phyloP scores from a whole-genome alignment of 1,140 invertebrate genomes.

The Macrosteles quadrilineatus region DNA sequence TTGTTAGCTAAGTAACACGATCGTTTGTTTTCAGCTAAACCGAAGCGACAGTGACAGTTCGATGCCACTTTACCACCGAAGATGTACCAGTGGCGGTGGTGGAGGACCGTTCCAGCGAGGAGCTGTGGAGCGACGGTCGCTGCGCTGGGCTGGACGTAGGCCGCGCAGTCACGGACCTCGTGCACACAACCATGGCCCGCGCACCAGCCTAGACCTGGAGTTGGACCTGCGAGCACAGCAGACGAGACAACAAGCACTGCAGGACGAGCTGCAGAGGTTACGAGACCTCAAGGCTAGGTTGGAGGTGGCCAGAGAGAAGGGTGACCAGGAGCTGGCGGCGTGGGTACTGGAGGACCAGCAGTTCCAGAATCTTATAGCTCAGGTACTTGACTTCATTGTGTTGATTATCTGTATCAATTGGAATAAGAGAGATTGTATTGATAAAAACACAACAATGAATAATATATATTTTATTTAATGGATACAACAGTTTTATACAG shows the following conservation, averaged over 20 bases:
- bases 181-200: slow-evolving; percentile 45
- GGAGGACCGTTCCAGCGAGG: slow-evolving; percentile 84
- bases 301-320: slow-evolving; percentile 67
- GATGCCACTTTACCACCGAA: slow-evolving; percentile 83
- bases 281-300: slow-evolving; percentile 70
- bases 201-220: slow-evolving; percentile 90
- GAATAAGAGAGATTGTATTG: too few species aligned
- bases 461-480: too few species aligned
- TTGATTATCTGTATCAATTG: too few species aligned
- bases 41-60: slow-evolving; percentile 96
- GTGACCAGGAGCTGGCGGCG: slow-evolving; percentile 74
- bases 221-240: slow-evolving; percentile 90
- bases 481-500: too few species aligned
- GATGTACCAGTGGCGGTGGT: slow-evolving; percentile 46
- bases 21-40: slow-evolving; percentile 74
- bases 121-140: slow-evolving; percentile 82
- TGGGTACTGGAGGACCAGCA: slow-evolving; percentile 87
- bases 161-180: slow-evolving; percentile 37
- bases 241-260: slow-evolving; percentile 73
- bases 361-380: slow-evolving; percentile 73
- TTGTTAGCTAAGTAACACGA: too few species aligned
- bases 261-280: slow-evolving; percentile 80
- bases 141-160: slow-evolving; percentile 64
- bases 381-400: too few species aligned
- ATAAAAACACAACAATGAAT: too few species aligned